Base-by-base conservation (phyloP, 2,888 invertebrate genomes). In the Monochamus alternatus region DNA sequence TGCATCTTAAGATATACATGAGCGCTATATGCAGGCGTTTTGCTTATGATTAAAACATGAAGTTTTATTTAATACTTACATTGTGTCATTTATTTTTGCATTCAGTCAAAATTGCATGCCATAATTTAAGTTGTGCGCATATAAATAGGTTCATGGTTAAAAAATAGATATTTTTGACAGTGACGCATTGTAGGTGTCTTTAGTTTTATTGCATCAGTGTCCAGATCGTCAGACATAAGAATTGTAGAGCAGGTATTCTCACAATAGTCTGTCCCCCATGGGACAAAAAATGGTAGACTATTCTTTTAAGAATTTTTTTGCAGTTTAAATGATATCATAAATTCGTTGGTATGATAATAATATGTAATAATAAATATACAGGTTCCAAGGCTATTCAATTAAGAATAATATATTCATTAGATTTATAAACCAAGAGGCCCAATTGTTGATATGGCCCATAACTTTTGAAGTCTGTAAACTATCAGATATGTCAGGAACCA, bases 61-160 rank as follows among this genome's bases (percentile, higher is more conserved):
- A 78, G 73, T 72, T 73, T 75, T 75, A 75, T 78, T 80, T 81
- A 81, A 80, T 80, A 80, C 52, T 31, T 52, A 8, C 78, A 78
- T 76, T 79, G 79, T 77, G 68, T 73, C 81, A 81, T 81, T 83
- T 82, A 81, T 80, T 81, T 82, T 82, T 83, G 81, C 80, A 81
- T 80, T 79, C 78, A 77, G 81, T 79, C 81, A 80, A 82, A 82
- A 82, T 82, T 81, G 80, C 82, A 81, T 77, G 78, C 79, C 73
- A 80, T 82, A 81, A 82, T 82, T 82, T 81, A 81, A 78, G 75
- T n/a, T 78, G 75, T 78, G 78, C 78, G 80, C 66, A 73, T 81
- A 78, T 76, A 74, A 78, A 71, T 75, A 44, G 65, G 73, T 67
- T 62, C 69, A 59, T 47, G 75, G 76, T 76, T 76, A 76, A 81